Base-by-base conservation (phyloP, 2,888 invertebrate genomes). In the Tinea semifulvella region DNA sequence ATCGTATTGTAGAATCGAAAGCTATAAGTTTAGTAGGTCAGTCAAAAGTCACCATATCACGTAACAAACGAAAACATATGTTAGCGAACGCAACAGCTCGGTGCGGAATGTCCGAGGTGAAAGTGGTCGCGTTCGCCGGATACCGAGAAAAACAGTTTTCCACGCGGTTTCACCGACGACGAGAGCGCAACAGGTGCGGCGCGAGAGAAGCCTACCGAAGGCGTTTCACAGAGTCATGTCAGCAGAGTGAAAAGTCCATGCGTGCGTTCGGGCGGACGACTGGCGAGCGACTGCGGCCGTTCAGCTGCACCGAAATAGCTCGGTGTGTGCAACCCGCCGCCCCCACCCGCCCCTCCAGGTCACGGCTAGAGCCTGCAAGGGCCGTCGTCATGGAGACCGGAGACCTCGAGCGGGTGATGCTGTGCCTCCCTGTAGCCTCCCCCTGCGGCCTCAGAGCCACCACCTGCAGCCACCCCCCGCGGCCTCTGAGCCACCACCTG, bases 261-360 rank as follows among this genome's bases (percentile, higher is more conserved):
- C 76, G 74, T 60, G 76, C 73, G 71, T 67, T 57, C 73, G 56
- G 52, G 51, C 61, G 63, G 68, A 73, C 67, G 68, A 70, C 71
- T 74, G 66, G 58, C 59, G 59, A 61, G 54, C 68, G 69, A 76
- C 75, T 75, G 74, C 60, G 73, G 57, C 56, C 51, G 50, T 57
- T 49, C 58, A 63, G 70, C 66, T 80, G 79, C 80, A 80, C 77
- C 71, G 73, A 80, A 80, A 79, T 80, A 80, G 76, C 75, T 75
- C 67, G 58, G 43, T 76, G 40, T 25, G 39, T 39, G 76, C 75
- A 77, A 64, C 74, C 77, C 60, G 76, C 71, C 68, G 72, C 61
- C 68, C 54, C 54, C 52, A 50, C 47, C 44, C 42, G 45, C 26
- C 42, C 36, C 63, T 65, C 62, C 75, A 70, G 76, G 73, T 77